Percentiles rank a stretch among this genome's conserved stretches.
These are phyloP conservation scores for Podilymbus podiceps DNA, from an alignment of 2,113 vertebrate species.

Conservation along the genomic window DNA sequence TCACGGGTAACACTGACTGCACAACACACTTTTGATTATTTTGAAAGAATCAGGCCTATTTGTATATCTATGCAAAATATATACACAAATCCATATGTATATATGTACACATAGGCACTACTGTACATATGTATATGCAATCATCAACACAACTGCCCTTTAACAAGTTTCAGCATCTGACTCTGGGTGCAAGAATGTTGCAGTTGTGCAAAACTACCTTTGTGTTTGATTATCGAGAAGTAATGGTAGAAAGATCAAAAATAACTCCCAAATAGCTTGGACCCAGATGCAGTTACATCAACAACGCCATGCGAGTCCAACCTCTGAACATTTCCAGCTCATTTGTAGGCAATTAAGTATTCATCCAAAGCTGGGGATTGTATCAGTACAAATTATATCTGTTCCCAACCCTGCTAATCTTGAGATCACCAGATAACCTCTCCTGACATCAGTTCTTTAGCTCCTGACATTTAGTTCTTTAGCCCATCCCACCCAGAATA, in stretches of 20 bases:
- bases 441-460: not conserved
- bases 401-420: not conserved
- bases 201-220: conserved; percentile 35
- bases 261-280: conserved; percentile 3
- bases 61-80: conserved; percentile 72
- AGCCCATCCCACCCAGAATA: not conserved
- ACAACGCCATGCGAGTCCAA: not conserved
- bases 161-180: not conserved
- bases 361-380: not conserved
- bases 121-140: conserved; percentile 63
- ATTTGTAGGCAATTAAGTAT: not conserved
- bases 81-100: conserved; percentile 73
- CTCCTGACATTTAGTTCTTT: too few species aligned
- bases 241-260: not conserved
- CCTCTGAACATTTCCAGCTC: not conserved
- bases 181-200: not conserved
- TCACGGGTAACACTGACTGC: conserved; percentile 54
- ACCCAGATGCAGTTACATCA: not conserved
- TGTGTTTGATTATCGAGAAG: not conserved
- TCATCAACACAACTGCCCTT: conserved; percentile 18
- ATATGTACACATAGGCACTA: conserved; percentile 70
- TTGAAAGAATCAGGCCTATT: conserved; percentile 49
- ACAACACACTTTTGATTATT: conserved; percentile 23
- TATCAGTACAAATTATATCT: not conserved
- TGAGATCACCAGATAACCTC: not conserved